Percentiles rank a stretch among this genome's conserved stretches.
Conservation (phyloP, 2,797 vertebrate species). For the Podargus strigoides region DNA sequence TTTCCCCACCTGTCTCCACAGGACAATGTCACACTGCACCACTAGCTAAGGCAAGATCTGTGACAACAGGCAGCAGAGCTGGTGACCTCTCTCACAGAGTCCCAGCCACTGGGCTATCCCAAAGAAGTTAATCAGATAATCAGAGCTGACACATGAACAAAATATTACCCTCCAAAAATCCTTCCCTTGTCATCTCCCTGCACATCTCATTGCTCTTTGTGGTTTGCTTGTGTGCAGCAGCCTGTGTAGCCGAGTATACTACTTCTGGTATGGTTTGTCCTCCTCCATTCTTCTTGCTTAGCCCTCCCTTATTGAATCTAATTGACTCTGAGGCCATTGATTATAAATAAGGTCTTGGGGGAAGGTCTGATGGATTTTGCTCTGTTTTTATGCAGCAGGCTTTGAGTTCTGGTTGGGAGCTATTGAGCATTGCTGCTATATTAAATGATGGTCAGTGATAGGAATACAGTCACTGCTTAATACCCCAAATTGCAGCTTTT, state of each 20-base stretch:
- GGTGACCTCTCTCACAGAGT: not conserved
- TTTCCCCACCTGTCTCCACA: not conserved
- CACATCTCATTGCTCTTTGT: not conserved
- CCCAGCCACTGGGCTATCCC: not conserved
- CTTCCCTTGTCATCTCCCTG: not conserved
- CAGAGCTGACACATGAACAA: not conserved
- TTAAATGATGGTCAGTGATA: conserved; percentile 35
- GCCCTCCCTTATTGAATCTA: not conserved
- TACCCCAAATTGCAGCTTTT: conserved; percentile 39
- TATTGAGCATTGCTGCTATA: not conserved
- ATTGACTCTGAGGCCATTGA: conserved; percentile 36
- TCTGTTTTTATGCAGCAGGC: not conserved
- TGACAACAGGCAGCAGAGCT: not conserved
- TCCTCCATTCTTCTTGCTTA: not conserved
- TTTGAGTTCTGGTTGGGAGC: not conserved
- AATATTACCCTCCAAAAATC: conserved; percentile 2
- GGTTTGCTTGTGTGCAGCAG: not conserved
- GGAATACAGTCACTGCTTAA: not conserved
- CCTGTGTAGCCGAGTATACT: not conserved
- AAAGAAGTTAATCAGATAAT: not conserved
- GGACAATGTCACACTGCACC: not conserved
- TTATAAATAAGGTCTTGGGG: conserved; percentile 31
- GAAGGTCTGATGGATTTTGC: conserved; percentile 4
- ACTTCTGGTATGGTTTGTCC: not conserved
- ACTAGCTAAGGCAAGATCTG: not conserved